Conservation (phyloP, 1,140 invertebrate genomes). For the Ruditapes philippinarum region DNA sequence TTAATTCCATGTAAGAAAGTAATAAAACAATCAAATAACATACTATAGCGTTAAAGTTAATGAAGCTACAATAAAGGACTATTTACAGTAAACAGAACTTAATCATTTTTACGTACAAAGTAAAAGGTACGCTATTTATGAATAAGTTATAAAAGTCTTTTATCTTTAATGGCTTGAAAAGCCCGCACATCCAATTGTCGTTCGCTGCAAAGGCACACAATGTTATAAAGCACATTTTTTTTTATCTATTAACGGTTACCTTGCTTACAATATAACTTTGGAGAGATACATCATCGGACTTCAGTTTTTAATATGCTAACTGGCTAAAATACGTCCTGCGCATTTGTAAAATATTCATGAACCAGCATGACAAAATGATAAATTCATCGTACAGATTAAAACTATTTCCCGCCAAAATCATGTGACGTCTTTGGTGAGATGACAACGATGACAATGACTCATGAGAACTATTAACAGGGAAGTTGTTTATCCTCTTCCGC, state of each 20-base stretch:
- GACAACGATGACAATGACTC: not conserved
- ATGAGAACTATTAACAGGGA: not conserved
- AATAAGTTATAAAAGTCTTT: not conserved
- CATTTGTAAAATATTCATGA: slow-evolving; percentile 33
- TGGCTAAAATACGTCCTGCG: slow-evolving; percentile 7
- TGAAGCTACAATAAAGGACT: not conserved
- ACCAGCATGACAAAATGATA: slow-evolving; percentile 44
- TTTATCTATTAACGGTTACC: not conserved
- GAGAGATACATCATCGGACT: not conserved
- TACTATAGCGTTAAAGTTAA: not conserved
- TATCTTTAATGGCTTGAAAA: not conserved
- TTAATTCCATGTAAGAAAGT: not conserved
- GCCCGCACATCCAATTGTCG: not conserved
- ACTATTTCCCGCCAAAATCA: not conserved
- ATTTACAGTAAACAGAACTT: slow-evolving; percentile 5
- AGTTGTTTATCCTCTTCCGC: not conserved
- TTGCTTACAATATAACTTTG: not conserved
- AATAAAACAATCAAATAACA: not conserved
- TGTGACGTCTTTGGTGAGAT: slow-evolving; percentile 2
- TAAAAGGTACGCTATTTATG: not conserved
- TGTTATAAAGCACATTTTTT: not conserved
- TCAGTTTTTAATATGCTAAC: not conserved
- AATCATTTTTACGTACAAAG: not conserved
- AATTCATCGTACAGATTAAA: slow-evolving; percentile 16
- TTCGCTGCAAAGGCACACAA: slow-evolving; percentile 7